These are phyloP conservation scores for Sitobion miscanthi DNA, from an alignment of 1,140 invertebrate species.

Conservation along the genomic window DNA sequence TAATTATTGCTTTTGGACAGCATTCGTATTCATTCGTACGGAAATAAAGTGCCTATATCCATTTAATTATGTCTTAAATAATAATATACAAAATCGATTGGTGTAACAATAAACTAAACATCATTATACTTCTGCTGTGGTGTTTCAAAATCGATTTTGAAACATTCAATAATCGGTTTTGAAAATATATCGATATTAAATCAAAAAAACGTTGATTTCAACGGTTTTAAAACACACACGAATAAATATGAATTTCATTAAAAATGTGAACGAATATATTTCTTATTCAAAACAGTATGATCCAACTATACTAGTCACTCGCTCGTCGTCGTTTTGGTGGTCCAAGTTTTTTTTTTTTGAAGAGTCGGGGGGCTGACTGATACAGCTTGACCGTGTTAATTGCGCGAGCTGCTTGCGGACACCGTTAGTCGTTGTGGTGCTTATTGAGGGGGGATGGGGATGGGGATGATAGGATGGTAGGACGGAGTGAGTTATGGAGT, in stretches of 20 bases:
- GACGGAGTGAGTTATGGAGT: not conserved
- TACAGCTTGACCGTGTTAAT: constrained; percentile 9
- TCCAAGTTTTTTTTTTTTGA: not conserved
- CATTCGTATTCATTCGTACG: not conserved
- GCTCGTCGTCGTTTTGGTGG: not conserved
- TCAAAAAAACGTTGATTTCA: not conserved
- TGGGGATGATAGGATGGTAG: not conserved
- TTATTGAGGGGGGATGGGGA: too few relatives aligned
- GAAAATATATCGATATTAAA: not conserved
- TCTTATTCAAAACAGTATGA: not conserved
- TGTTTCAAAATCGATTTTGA: too few relatives aligned
- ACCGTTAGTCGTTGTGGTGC: not conserved
- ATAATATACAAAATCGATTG: too few relatives aligned
- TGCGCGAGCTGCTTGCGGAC: not conserved
- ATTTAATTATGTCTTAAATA: not conserved
- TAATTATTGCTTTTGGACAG: not conserved
- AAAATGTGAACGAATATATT: not conserved
- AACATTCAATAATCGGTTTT: not conserved
- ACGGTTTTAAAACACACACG: not conserved
- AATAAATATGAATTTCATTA: not conserved
- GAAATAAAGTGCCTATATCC: not conserved
- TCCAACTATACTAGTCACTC: not conserved
- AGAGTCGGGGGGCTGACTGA: not conserved
- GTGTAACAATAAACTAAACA: too few relatives aligned
- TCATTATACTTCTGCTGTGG: too few relatives aligned